These are phyloP conservation scores for Hoplias malabaricus DNA, from an alignment of 2,113 vertebrate species.

Conservation along the genomic window DNA sequence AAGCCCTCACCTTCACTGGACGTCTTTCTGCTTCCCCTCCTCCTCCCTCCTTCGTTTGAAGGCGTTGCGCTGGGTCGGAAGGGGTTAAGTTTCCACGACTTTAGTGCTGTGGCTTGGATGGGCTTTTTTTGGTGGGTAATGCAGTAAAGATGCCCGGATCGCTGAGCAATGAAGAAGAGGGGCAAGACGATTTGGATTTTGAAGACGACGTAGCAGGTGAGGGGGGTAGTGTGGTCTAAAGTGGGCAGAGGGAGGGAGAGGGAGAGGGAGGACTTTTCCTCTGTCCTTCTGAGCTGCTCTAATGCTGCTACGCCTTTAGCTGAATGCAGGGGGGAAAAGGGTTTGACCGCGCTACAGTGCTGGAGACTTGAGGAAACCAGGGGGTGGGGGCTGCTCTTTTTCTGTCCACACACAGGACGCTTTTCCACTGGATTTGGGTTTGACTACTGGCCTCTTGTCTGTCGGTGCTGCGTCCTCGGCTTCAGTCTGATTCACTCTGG, in stretches of 20 bases:
- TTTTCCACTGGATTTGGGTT: neutral
- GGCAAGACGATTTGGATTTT: conserved; percentile 83
- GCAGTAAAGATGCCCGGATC: conserved; percentile 83
- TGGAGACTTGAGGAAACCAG: conserved; percentile 57
- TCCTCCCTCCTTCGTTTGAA: conserved; percentile 57
- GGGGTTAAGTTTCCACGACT: conserved; percentile 75
- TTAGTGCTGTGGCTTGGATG: conserved; percentile 67
- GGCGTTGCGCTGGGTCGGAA: conserved; percentile 60
- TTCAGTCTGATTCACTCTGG: neutral
- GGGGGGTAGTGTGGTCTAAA: conserved; percentile 57
- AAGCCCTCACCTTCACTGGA: conserved; percentile 44
- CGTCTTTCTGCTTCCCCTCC: conserved; percentile 39
- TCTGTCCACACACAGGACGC: conserved; percentile 16
- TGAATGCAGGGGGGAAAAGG: conserved; percentile 78
- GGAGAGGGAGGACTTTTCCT: conserved; percentile 61
- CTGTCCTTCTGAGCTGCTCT: conserved; percentile 70
- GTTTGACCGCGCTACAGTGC: conserved; percentile 71
- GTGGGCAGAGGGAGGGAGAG: neutral
- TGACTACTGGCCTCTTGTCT: neutral
- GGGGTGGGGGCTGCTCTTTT: conserved; percentile 40
- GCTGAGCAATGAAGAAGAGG: conserved; percentile 83
- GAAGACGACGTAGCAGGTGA: conserved; percentile 84
- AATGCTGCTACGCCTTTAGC: conserved; percentile 68
- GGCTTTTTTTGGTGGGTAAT: conserved; percentile 58
- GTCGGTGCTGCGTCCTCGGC: neutral